A percentile compares a stretch with the other conserved stretches of the same genome.
Evolutionary conservation across 1,140 invertebrate genomes (phyloP).

Genomic region (Magallana angulata): DNA sequence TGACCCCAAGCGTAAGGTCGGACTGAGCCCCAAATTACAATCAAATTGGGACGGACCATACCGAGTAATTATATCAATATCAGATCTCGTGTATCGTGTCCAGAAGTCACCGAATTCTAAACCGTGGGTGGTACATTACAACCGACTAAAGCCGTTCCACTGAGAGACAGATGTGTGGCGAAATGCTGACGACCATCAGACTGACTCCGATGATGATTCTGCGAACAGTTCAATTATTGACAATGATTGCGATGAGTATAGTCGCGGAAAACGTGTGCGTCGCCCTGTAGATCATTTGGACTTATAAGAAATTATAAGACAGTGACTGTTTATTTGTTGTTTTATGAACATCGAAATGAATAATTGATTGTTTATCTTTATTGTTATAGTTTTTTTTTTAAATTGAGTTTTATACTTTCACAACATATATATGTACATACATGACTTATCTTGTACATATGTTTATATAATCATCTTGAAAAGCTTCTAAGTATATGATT

Average conservation of each 20-base stretch:
- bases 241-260: background rate
- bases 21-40: constrained; percentile 37
- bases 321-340: no score
- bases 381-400: no score
- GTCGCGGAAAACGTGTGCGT: no score
- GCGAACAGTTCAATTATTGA: background rate
- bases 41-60: constrained; percentile 38
- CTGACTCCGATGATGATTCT: background rate
- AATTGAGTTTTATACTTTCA: no score
- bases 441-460: no score
- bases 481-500: no score
- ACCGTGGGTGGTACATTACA: constrained; percentile 43
- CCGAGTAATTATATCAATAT: constrained; percentile 25
- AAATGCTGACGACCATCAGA: background rate
- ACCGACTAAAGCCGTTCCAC: constrained; percentile 31
- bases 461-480: no score
- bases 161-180: background rate
- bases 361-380: no score
- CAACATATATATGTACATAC: no score
- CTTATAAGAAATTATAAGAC: no score
- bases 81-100: constrained; percentile 36
- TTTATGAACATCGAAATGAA: no score
- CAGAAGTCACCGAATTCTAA: constrained; percentile 12
- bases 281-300: no score
- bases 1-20: constrained; percentile 6